Evolutionary conservation across 2,113 vertebrate species (phyloP).

Genomic region (Alethe diademata): DNA sequence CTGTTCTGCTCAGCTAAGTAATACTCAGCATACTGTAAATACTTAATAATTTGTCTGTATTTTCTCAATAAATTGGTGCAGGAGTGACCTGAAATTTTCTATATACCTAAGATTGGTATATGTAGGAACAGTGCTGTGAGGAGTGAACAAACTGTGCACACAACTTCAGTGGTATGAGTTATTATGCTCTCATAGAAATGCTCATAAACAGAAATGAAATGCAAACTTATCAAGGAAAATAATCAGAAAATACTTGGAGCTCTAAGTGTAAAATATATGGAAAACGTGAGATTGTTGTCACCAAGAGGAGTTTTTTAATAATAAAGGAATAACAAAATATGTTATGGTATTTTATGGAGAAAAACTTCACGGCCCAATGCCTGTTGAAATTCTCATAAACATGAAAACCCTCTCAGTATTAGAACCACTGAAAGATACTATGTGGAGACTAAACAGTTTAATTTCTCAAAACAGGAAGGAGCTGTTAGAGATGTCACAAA

Average conservation of each 20-base stretch:
- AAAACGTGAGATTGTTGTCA: not conserved
- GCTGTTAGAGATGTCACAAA: not conserved
- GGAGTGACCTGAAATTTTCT: not conserved
- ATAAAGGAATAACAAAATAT: not conserved
- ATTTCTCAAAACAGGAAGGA: not conserved
- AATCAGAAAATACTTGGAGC: not conserved
- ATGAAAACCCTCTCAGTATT: not conserved
- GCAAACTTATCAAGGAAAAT: not conserved
- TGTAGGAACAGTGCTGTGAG: not conserved
- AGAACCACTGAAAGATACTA: not conserved
- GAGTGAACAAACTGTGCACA: not conserved
- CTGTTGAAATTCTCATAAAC: not conserved
- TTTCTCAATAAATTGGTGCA: not conserved
- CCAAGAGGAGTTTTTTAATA: not conserved
- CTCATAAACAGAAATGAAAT: not conserved
- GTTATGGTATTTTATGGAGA: not conserved
- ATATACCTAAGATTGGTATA: accelerated
- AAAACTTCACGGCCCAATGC: not conserved
- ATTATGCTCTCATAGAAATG: not conserved
- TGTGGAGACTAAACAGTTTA: not conserved
- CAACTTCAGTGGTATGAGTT: not conserved
- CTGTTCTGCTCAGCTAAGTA: not conserved
- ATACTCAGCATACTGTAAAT: not conserved
- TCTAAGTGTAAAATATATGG: not conserved
- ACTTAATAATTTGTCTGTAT: not conserved